Base-by-base conservation (phyloP, 2,888 invertebrate species). In the Lithosia quadra region DNA sequence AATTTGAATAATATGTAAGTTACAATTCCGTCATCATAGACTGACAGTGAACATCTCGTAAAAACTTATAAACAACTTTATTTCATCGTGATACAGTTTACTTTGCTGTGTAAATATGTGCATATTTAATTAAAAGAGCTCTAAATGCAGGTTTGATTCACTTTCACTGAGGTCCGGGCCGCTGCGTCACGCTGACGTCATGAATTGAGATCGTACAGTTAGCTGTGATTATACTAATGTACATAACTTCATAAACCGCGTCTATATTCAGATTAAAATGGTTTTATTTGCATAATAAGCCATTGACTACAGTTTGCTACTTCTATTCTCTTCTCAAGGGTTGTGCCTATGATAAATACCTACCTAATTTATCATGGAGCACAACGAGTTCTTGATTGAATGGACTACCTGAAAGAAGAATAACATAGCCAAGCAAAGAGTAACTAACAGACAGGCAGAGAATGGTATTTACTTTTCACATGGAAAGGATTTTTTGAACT, bases 141-240 rank as follows among this genome's bases (percentile, higher is more conserved):
- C 76, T 72, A 56, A 76, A 74, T 74, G 76, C 75, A 67, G 65
- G 67, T 77, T 74, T 72, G 67, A 77, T 81, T 77, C 70, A 79
- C 84, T 84, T 84, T 84, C 84, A 79, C 84, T 77, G 65, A 64
- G 73, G 33, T 63, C 67, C 55, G 65, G 68, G 71, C 67, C 33
- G 63, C 36, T 66, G 73, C 72, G 74, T 79, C 75, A 73, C 61
- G 11, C 39, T 74, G 64, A 78, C 77, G 77, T 79, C 78, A 80
- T n/a, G 28, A n/a, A 9, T 69, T 56, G 15, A 63, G 64, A 65
- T 72, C 63, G 61, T 61, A 69, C 49, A 21, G 21, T 33, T 33
- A 33, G 24, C 8, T 13, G 33, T 53, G 21, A 53, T 65, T 59
- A 59, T 57, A 43, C 18, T 33, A 49, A 22, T 33, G 43, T 55